Percentiles rank a stretch among this genome's conserved stretches.
Conservation (phyloP, 2,797 vertebrate species). For the Smutsia gigantea region DNA sequence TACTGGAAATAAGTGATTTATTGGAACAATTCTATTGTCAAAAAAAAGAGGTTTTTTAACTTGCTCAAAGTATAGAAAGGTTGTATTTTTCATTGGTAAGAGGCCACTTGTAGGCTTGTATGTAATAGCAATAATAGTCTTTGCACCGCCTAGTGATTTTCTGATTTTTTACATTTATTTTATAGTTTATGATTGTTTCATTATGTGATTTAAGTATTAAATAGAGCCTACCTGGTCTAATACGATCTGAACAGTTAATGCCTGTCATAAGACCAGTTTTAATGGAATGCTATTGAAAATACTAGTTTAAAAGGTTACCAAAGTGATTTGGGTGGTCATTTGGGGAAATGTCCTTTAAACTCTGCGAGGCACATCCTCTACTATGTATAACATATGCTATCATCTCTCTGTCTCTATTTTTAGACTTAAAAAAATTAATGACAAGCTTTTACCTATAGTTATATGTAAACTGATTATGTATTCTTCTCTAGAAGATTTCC, state of each 20-base stretch:
- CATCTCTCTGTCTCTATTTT: not conserved
- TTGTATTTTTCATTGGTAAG: not conserved
- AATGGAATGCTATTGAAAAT: not conserved
- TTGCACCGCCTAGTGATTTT: slow-evolving; percentile 42
- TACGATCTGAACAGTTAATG: slow-evolving; percentile 39
- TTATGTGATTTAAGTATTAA: slow-evolving; percentile 35
- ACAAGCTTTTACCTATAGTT: not conserved
- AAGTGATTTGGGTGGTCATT: slow-evolving; percentile 8
- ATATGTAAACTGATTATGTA: not conserved
- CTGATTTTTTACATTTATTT: not conserved
- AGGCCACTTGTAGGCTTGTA: slow-evolving; percentile 48
- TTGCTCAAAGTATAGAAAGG: slow-evolving; percentile 35
- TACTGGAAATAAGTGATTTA: not conserved
- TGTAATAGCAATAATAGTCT: slow-evolving; percentile 61
- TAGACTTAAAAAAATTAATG: not conserved
- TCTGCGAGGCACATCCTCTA: not conserved
- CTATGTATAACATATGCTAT: not conserved
- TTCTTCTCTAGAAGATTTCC: not conserved
- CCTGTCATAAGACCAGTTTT: not conserved
- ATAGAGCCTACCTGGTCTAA: slow-evolving; percentile 38
- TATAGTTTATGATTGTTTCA: slow-evolving; percentile 29
- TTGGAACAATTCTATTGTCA: not conserved
- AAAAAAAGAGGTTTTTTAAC: not conserved
- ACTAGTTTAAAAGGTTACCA: slow-evolving; percentile 6
- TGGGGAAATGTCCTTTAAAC: slow-evolving; percentile 5